These are phyloP conservation scores for Coreoperca whiteheadi DNA, from an alignment of 2,113 vertebrate species.

Conservation along the genomic window DNA sequence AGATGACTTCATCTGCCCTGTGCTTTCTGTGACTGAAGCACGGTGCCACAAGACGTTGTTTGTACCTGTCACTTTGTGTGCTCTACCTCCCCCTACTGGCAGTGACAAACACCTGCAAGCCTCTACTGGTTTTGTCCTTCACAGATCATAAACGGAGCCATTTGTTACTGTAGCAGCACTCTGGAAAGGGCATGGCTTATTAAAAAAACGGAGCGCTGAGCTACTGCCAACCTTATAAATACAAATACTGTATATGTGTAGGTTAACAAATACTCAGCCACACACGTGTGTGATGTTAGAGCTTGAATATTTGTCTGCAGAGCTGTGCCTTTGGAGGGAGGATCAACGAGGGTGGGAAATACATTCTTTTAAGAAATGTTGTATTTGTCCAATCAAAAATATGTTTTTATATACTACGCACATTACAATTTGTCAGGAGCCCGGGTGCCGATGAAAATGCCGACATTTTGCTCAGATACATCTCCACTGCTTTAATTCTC, in stretches of 20 bases:
- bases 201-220: not conserved
- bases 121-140: not conserved
- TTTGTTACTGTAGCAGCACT: not conserved
- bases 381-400: not conserved
- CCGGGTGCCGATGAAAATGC: not conserved
- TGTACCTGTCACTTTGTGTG: not conserved
- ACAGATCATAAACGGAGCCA: conserved; percentile 23
- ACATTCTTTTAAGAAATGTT: not conserved
- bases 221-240: not conserved
- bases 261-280: not conserved
- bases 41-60: not conserved
- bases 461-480: not conserved
- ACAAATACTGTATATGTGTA: not conserved
- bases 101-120: not conserved
- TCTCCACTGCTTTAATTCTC: not conserved
- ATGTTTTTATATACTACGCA: not conserved
- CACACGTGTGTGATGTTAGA: not conserved
- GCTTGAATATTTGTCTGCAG: not conserved
- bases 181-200: not conserved
- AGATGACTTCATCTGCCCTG: conserved; percentile 23
- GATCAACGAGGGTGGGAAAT: not conserved
- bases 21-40: conserved; percentile 12
- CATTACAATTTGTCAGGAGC: not conserved
- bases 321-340: not conserved
- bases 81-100: conserved; percentile 59